Base-by-base conservation (phyloP, 2,888 invertebrate genomes). In the Portevinia maculata region DNA sequence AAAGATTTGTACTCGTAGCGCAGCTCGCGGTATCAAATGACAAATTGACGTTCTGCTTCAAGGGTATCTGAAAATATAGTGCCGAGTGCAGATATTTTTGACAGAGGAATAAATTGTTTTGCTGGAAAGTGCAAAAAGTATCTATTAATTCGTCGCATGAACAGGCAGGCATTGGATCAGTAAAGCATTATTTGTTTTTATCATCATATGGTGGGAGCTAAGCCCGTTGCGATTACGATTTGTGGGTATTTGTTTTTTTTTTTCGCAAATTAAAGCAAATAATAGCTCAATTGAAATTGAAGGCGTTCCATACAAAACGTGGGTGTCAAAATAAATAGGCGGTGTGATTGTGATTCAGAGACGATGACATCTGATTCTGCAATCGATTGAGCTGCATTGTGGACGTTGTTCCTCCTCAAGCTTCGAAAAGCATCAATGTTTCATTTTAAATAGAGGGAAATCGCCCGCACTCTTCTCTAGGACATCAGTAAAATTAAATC, bases 11-110 rank as follows among this genome's bases (percentile, higher is more conserved):
- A 52, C 13, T n/a, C 57, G n/a, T n/a, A n/a, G n/a, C 78, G 44
- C 67, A 48, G n/a, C n/a, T n/a, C n/a, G 13, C 55, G 41, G 60
- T 15, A 34, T 57, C 55, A 48, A n/a, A 75, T 79, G 67, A 67
- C 75, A 79, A 69, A 62, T 79, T 62, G 37, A 32, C 55, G 53
- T 13, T 55, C 62, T 17, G 39, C 30, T 48, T 15, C 21, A 21
- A 17, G 19, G 8, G 55, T 55, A 44, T 28, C 21, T 13, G n/a
- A 21, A 15, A n/a, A 5, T 34, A 17, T 19, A 50, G 48, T 64
- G 55, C 60, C 37, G 24, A 60, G 32, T 30, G 46, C 48, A 34
- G 34, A 39, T 59, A 37, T 57, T 52, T 53, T 39, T 52, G 44
- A 52, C 52, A 79, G 41, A 17, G 28, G 24, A 57, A 65, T 73